These are phyloP conservation scores for Romanogobio albipinnatus DNA, from an alignment of 2,113 vertebrate species.

Conservation along the genomic window DNA sequence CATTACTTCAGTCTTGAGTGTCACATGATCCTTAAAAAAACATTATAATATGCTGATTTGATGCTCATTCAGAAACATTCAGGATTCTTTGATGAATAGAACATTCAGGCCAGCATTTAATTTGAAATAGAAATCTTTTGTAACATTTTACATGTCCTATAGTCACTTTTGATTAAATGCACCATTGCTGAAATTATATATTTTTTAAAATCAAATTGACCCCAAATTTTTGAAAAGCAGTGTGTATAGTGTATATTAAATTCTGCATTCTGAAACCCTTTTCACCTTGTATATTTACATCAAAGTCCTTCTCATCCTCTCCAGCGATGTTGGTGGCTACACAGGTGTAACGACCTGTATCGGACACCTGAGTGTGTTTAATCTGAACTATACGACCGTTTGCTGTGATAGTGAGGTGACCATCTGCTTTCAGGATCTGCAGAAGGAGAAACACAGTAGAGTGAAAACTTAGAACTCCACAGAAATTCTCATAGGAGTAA, in stretches of 20 bases:
- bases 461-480: neutral
- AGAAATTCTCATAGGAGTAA: no score
- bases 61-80: no score
- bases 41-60: no score
- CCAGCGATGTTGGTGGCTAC: slow-evolving; percentile 92
- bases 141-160: neutral
- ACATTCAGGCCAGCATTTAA: neutral
- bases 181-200: neutral
- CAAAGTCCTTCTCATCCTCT: slow-evolving; percentile 97
- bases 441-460: slow-evolving; percentile 33
- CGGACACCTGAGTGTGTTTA: slow-evolving; percentile 86
- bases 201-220: no score
- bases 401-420: slow-evolving; percentile 78
- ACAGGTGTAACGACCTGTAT: slow-evolving; percentile 93
- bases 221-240: neutral
- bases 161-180: neutral
- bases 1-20: no score
- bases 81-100: no score
- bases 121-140: slow-evolving; percentile 11
- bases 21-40: no score
- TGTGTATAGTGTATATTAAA: neutral
- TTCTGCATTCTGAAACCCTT: slow-evolving; percentile 56
- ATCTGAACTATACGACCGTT: slow-evolving; percentile 85
- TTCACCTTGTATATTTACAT: slow-evolving; percentile 99
- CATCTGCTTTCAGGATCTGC: slow-evolving; percentile 82